Conservation (phyloP, 2,797 vertebrate species). For the Ciconia nigra region DNA sequence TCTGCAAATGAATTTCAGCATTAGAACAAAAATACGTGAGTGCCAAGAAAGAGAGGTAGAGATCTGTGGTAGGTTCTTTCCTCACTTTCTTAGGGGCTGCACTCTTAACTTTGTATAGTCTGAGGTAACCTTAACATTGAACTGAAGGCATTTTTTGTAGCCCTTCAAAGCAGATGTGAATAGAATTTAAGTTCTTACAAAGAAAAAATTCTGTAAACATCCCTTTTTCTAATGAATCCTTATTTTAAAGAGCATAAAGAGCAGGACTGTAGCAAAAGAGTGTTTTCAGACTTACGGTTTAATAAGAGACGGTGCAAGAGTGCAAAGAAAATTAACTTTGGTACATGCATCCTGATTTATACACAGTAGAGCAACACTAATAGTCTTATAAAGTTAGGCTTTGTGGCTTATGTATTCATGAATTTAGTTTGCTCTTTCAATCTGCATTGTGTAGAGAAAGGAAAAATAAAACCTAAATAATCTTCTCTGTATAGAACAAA, state of each 20-base stretch:
- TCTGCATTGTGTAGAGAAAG: neutral
- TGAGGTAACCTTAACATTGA: neutral
- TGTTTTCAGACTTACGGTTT: neutral
- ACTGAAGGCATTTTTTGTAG: neutral
- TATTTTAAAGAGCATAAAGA: neutral
- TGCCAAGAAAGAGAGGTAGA: neutral
- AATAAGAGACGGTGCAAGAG: neutral
- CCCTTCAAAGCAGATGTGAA: neutral
- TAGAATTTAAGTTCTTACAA: neutral
- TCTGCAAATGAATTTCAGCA: neutral
- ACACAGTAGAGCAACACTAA: neutral
- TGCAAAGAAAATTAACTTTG: neutral
- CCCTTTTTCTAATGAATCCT: neutral
- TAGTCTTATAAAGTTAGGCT: neutral
- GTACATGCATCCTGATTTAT: neutral
- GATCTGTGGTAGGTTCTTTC: neutral
- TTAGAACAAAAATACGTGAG: neutral
- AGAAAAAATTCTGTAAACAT: neutral
- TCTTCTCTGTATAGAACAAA: constrained; percentile 35
- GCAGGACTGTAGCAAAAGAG: neutral
- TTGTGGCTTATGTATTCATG: constrained; percentile 20
- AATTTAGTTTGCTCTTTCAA: neutral
- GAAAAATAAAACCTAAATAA: neutral
- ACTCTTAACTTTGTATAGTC: neutral
- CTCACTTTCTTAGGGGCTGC: neutral